Base-by-base conservation (phyloP, 2,888 invertebrate genomes). In the Eurytoma adleriae region DNA sequence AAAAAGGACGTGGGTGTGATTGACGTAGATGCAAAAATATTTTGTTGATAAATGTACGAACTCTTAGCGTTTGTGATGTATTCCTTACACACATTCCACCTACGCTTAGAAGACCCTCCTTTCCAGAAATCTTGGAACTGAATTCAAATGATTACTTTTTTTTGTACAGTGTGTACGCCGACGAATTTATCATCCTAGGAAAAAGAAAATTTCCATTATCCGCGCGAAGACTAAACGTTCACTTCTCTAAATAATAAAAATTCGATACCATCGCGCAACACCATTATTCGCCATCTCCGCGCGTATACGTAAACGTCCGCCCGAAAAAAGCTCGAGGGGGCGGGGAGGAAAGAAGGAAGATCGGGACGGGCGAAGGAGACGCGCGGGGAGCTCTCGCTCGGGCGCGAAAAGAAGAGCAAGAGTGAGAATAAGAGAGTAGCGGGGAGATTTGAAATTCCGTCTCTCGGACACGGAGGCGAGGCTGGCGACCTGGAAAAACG, bases 381-480 rank as follows among this genome's bases (percentile, higher is more conserved):
- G n/a, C 66, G 14, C 20, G 4, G 30, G n/a, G 5, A 40, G 40
- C 40, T 54, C 14, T 30, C 27, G 30, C 56, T 54, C 30, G 18
- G 14, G 72, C 20, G 56, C 13, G n/a, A 64, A 70, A 66, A 75
- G 50, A 57, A 68, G 76, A 62, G 57, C 70, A 70, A 71, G 66
- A 79, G 81, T 48, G 67, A 81, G 75, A 78, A 78, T 78, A 78
- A 78, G 80, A 74, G 78, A 78, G 78, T 56, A 81, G 73, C 62
- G 24, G 50, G 27, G 74, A 67, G 78, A 81, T 79, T 81, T 81
- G 78, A 76, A 79, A 75, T 81, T 78, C 78, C 66, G 76, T 64
- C 76, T 78, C 61, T 80, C 62, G 74, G 74, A 79, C 74, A 57
- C 64, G 59, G 30, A 40, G 50, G 52, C 50, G 52, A 70, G 52